Percentiles rank a stretch among this genome's conserved stretches.
Conservation (phyloP, 2,888 invertebrate genomes). For the Blastobasis lacticolella region DNA sequence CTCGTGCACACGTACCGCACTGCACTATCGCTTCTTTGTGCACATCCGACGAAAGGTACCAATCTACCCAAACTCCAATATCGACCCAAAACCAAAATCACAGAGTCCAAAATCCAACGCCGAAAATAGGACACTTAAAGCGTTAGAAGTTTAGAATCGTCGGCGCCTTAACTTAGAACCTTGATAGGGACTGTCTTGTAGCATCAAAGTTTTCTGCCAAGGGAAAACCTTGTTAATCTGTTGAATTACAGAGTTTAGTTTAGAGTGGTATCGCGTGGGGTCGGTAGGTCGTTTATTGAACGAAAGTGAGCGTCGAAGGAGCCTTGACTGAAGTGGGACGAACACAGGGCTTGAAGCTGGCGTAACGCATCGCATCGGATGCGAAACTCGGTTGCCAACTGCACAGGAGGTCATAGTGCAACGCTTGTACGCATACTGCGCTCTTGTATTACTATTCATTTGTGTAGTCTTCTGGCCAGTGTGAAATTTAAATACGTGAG, state of each 20-base stretch:
- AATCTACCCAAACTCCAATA: conserved; percentile 1
- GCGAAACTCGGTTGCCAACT: too few species aligned
- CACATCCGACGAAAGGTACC: conserved; percentile 7
- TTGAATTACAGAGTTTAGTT: conserved; percentile 7
- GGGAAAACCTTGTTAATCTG: too few species aligned
- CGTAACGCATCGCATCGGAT: too few species aligned
- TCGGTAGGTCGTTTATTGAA: conserved; percentile 24
- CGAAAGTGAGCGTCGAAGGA: conserved; percentile 34
- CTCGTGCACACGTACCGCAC: conserved; percentile 44
- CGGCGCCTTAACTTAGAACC: conserved; percentile 28
- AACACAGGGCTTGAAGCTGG: conserved; percentile 55
- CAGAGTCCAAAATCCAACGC: conserved; percentile 20
- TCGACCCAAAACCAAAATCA: not conserved
- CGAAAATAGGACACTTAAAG: conserved; percentile 20
- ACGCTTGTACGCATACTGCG: too few species aligned
- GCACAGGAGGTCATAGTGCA: too few species aligned
- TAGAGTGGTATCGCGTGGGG: conserved; percentile 13
- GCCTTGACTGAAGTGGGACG: conserved; percentile 69
- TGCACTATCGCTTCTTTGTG: conserved; percentile 49
- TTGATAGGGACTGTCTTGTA: conserved; percentile 36
- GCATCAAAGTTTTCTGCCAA: too few species aligned
- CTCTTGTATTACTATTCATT: too few species aligned
- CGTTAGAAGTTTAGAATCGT: conserved; percentile 21
- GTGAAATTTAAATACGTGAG: too few species aligned
- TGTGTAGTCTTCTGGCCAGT: too few species aligned